Evolutionary conservation across 2,113 vertebrate species (phyloP), one percentile per base, ranked within the genome.

Genomic region (Phainopepla nitens): DNA sequence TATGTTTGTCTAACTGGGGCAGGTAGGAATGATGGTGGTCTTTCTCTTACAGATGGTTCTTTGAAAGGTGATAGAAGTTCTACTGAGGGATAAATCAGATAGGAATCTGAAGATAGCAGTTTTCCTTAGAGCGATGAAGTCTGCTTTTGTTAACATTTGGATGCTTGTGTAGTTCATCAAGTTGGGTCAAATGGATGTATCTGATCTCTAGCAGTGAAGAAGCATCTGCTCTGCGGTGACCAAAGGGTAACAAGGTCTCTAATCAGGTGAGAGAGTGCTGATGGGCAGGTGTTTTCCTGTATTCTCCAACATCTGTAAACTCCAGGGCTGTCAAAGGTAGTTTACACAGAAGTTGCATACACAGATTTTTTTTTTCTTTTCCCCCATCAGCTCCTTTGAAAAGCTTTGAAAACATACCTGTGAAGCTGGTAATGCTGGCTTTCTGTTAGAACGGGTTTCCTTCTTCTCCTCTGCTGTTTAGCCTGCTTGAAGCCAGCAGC

Each of bases 91-190:
- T 86, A 96, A 77, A 91, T 73, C 41, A 82, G 94, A 92, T 92
- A 83, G 90, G 83, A 92, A 91, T 94, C 87, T 96, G 79, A 82
- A 85, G 77, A 18, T 8, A 47, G 19, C 51, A 86, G 53, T 25
- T 85, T 87, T 87, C 35, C 51, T 97, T 28, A 28, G 21, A 76
- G 61, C 62, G 71, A 39, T 45, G 39, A 82, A 88, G 71, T 65
- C 81, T 86, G 31, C 71, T 93, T 97, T 97, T 95, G 88, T 93
- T 93, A 88, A 68, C 35, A 2, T 77, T 93, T 65, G 21, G 31
- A 28, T 53, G 22, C 11, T 61, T 80, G 45, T 58, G 21, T 62
- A 49, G 68, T 66, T 93, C 42, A n/a, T 60, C 65, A 71, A 25
- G 6, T 39, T 90, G 89, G 41, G 42, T 95, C 78, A 91, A 72